Base-by-base conservation (phyloP, 2,888 invertebrate species). In the Drosophila koepferae region DNA sequence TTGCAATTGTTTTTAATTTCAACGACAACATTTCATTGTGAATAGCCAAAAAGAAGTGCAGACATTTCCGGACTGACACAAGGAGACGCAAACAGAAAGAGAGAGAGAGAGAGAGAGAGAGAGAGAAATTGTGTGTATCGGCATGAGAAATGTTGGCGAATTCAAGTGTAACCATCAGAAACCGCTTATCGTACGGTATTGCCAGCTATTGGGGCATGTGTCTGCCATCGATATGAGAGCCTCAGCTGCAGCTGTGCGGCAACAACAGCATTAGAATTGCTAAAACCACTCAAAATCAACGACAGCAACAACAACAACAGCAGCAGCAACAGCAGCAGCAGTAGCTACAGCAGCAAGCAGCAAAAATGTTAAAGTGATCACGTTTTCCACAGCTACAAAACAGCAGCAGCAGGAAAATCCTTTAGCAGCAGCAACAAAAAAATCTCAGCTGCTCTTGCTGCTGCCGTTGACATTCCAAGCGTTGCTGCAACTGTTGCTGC, bases 291-390 rank as follows among this genome's bases (percentile, higher is more conserved):
- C 84, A 82, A 86, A 87, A 87, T 69, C 82, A 80, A 58, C 75
- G 74, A 68, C 74, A 79, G 60, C 72, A 77, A 38, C 76, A 69
- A 71, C 80, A 74, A 69, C 77, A 80, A 55, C 73, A 79, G 51
- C 71, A 68, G 31, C 74, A 68, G 71, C 80, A 74, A 67, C 77
- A 80, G 60, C 72, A 67, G 55, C 69, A 70, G 46, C 63, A 36
- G 63, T 28, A 49, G 48, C 60, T 69, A 64, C 77, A 78, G 72
- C 80, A 75, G 72, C 77, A 81, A 63, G 70, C 63, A 79, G 82
- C 73, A 86, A 86, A 91, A 91, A 91, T 90, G 90, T 89, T 91
- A 89, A 92, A 92, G 83, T 81, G 91, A 91, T 91, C 91, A 91
- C 91, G 92, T 91, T 91, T 91, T 91, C 68, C 67, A 51, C 63